Conservation (phyloP, 2,888 invertebrate genomes). For the Philereme vetulata region DNA sequence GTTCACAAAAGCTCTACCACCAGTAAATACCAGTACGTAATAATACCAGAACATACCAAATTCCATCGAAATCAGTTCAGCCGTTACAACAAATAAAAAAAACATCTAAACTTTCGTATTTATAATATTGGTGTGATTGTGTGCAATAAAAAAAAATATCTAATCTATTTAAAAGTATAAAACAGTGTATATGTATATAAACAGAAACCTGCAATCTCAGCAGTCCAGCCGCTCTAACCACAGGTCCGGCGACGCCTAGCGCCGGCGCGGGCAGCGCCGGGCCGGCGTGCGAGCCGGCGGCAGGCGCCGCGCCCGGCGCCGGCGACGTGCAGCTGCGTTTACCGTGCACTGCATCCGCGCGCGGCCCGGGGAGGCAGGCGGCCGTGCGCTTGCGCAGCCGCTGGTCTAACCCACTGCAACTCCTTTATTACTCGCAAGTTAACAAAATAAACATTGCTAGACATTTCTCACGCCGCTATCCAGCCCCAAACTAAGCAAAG, state of each 20-base stretch:
- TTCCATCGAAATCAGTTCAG: no score
- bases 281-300: constrained; percentile 18
- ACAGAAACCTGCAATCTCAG: constrained; percentile 71
- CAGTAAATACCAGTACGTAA: no score
- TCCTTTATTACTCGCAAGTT: not conserved
- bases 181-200: no score
- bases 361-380: constrained; percentile 65
- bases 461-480: no score
- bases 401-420: constrained; percentile 62
- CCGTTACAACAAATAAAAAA: no score
- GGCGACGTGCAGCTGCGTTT: constrained; percentile 38
- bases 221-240: constrained; percentile 72
- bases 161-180: no score
- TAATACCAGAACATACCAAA: no score
- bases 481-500: no score
- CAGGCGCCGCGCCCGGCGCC: constrained; percentile 16
- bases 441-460: not conserved
- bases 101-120: no score
- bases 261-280: constrained; percentile 50
- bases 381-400: constrained; percentile 68
- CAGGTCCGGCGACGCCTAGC: constrained; percentile 71
- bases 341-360: constrained; percentile 53
- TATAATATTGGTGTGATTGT: no score
- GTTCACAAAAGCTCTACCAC: no score
- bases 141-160: no score